Evolutionary conservation across 53 echinoderm and acorn worm genomes (phyloP).

Genomic region (Luidia sarsii): DNA sequence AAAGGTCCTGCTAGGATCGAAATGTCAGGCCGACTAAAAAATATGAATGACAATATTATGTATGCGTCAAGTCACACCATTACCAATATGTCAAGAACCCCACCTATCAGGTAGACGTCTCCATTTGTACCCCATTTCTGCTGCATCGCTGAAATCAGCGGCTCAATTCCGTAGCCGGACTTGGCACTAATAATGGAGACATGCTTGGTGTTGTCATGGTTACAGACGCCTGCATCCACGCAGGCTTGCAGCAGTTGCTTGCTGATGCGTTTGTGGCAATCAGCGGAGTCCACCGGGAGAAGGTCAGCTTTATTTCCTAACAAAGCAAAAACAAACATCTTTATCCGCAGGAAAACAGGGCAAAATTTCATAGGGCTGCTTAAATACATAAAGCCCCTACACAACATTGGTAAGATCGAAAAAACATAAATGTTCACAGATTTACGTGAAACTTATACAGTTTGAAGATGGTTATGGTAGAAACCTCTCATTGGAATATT

Average conservation of each 20-base stretch:
- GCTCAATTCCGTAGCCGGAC: slow-evolving; percentile 83
- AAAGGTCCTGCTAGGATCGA: too few relatives aligned
- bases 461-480: too few relatives aligned
- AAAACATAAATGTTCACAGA: too few relatives aligned
- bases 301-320: slow-evolving; percentile 84
- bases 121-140: slow-evolving; percentile 64
- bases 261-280: slow-evolving; percentile 60
- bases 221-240: slow-evolving; percentile 70
- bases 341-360: too few relatives aligned
- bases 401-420: too few relatives aligned
- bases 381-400: too few relatives aligned
- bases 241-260: slow-evolving; percentile 69
- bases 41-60: neutral
- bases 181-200: slow-evolving; percentile 87
- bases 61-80: neutral
- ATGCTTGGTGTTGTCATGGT: slow-evolving; percentile 60
- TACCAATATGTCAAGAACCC: neutral
- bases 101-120: slow-evolving; percentile 91
- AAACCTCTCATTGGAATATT: too few relatives aligned
- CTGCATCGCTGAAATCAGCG: slow-evolving; percentile 75
- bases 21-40: neutral
- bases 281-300: slow-evolving; percentile 76
- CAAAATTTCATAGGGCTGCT: too few relatives aligned
- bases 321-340: neutral
- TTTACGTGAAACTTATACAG: too few relatives aligned